Evolutionary conservation across 92 coral and sea anemone species (phyloP), one percentile per base, ranked within the genome.

Genomic region (Epizoanthus illoricatus): DNA sequence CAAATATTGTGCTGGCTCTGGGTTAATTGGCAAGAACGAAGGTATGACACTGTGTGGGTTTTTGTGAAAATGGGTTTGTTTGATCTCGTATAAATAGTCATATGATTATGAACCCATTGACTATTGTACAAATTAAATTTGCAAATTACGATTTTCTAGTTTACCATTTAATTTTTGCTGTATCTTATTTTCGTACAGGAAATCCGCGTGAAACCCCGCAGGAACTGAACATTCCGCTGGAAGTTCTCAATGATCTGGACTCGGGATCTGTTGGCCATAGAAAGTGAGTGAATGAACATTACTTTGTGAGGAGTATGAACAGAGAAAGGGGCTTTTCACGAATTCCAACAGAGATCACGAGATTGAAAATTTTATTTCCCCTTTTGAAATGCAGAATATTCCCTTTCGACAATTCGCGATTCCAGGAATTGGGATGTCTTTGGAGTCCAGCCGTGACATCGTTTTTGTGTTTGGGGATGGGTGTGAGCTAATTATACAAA

Each of bases 221-320:
- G 21, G 65, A 68, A 9, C 40, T 76, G 36, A 76, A 76, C 54
- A 76, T 76, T 76, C 81, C 81, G 58, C 28, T 74, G 45, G 62
- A 74, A 7, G 49, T 24, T 9, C 58, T 60, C 13, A 76, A 76
- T 69, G 43, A 76, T 42, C 36, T 76, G 5, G 81, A 76, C 21
- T 7, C 52, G 40, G 54, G 67, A 36, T 21, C 80, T 2, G 23
- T 75, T 36, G 69, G 81, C 18, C 69, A 76, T 36, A 76, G 69
- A 76, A 76, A 76, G 81, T 76, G 49, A 76, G 81, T 60, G 20
- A 16, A 20, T 13, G 2, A 47, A 59, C 11, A 36, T 39, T 74
- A 9, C 12, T 4, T n/a, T 49, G 18, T 42, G 59, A 0, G 16
- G 47, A 19, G 18, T 19, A 16, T 28, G 65, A 74, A 74, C 13